Conservation (phyloP, 2,113 vertebrate genomes). For the Synodontis membranacea region DNA sequence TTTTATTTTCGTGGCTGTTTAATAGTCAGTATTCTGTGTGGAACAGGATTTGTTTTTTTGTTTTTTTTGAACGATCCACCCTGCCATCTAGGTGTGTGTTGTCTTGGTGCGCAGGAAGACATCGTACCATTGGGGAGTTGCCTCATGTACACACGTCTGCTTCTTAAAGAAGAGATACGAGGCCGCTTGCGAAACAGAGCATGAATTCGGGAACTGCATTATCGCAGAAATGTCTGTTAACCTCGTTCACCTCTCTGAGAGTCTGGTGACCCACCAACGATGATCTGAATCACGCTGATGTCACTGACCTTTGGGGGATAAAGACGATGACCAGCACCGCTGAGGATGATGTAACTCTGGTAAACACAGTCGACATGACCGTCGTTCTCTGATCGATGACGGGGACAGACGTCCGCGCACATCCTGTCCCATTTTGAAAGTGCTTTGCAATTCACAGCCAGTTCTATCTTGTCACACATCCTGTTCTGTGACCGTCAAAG, state of each 20-base stretch:
- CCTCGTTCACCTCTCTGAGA: background rate
- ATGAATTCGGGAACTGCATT: slow-evolving; percentile 9
- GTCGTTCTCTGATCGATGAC: background rate
- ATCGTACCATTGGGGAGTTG: background rate
- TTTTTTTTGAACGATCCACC: background rate
- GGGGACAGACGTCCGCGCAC: background rate
- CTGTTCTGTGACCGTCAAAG: slow-evolving; percentile 5
- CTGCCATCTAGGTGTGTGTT: background rate
- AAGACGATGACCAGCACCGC: background rate
- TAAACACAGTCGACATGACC: slow-evolving; percentile 7
- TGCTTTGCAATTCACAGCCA: background rate
- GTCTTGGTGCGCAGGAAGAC: slow-evolving; percentile 14
- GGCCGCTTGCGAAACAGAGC: background rate
- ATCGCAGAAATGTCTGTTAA: background rate
- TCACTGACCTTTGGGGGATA: slow-evolving; percentile 24
- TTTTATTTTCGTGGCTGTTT: background rate
- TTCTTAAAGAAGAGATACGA: background rate
- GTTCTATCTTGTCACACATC: slow-evolving; percentile 15
- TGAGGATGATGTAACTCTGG: slow-evolving; percentile 22
- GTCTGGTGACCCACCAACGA: background rate
- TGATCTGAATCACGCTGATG: slow-evolving; percentile 5
- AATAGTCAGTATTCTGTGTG: background rate
- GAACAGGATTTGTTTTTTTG: background rate
- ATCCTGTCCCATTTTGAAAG: slow-evolving; percentile 31
- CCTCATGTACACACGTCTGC: background rate